Conservation (phyloP, 1,140 invertebrate genomes). For the Akabosia matsudoensis region DNA sequence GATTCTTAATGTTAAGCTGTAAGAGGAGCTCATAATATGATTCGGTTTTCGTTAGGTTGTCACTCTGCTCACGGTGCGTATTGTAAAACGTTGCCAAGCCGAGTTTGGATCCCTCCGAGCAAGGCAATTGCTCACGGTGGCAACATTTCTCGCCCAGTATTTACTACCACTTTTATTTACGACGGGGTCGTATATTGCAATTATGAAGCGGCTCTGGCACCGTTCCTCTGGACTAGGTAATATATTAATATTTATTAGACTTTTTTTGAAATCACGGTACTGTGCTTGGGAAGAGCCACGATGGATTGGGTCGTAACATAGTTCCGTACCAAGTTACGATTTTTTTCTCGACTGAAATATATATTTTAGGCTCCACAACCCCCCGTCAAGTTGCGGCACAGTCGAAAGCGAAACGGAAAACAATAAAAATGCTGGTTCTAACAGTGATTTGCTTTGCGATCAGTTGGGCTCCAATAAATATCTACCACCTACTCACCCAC, state of each 20-base stretch:
- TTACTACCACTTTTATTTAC: conserved; percentile 56
- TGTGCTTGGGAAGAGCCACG: no score
- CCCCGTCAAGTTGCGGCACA: conserved; percentile 48
- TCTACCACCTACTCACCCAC: conserved; percentile 54
- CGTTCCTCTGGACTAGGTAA: conserved; percentile 38
- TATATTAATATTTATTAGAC: background rate
- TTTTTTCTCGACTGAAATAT: no score
- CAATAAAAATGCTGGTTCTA: conserved; percentile 57
- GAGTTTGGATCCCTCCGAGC: conserved; percentile 50
- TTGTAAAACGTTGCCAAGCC: conserved; percentile 51
- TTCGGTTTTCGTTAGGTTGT: no score
- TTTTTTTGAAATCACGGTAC: background rate
- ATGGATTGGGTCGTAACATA: no score
- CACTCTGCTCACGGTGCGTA: conserved; percentile 47
- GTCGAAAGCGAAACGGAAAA: conserved; percentile 51
- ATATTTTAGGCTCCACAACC: conserved; percentile 49
- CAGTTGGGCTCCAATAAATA: conserved; percentile 57
- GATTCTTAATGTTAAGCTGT: background rate
- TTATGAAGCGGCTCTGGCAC: conserved; percentile 49
- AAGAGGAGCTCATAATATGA: no score
- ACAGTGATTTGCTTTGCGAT: conserved; percentile 57
- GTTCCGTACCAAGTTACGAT: background rate
- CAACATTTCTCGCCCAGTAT: conserved; percentile 57
- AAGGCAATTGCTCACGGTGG: conserved; percentile 53
- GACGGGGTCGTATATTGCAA: conserved; percentile 52